A percentile compares a stretch with the other conserved stretches of the same genome.
These are phyloP conservation scores for Empis stercorea DNA, from an alignment of 2,888 invertebrate genomes.

Conservation along the genomic window DNA sequence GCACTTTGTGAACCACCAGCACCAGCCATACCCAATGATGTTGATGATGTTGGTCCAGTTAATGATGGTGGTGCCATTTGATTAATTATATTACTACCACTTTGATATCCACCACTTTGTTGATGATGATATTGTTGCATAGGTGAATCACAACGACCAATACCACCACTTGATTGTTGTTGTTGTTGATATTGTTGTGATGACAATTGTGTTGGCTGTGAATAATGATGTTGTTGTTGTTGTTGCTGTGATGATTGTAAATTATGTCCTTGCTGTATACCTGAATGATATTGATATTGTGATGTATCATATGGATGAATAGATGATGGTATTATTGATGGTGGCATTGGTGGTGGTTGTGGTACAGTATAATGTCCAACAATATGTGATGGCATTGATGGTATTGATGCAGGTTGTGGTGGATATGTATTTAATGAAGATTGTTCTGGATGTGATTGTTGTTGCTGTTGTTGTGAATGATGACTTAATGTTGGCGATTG, in stretches of 20 bases:
- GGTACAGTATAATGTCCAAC: not conserved
- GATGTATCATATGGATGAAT: not conserved
- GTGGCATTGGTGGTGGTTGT: not conserved
- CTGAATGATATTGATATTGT: not conserved
- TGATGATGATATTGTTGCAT: constrained; percentile 4
- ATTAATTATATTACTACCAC: not conserved
- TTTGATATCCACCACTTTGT: constrained; percentile 7
- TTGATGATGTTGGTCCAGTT: constrained; percentile 11
- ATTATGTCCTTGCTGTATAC: constrained; percentile 3
- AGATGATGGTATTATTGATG: not conserved
- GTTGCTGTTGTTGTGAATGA: constrained; percentile 11
- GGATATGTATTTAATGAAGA: not conserved
- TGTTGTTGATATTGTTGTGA: constrained; percentile 6
- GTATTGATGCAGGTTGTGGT: not conserved
- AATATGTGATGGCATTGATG: not conserved
- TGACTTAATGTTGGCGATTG: constrained; percentile 9
- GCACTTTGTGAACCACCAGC: constrained; percentile 30
- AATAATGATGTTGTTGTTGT: constrained; percentile 7
- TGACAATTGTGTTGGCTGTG: not conserved
- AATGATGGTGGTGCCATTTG: constrained; percentile 19
- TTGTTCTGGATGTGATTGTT: constrained; percentile 4
- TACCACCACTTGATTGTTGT: not conserved
- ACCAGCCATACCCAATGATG: constrained; percentile 13
- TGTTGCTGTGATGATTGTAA: constrained; percentile 4
- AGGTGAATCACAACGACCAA: constrained; percentile 11